phyloP scores from a whole-genome alignment of 2,888 invertebrate genomes.

The Andricus quercusramuli region DNA sequence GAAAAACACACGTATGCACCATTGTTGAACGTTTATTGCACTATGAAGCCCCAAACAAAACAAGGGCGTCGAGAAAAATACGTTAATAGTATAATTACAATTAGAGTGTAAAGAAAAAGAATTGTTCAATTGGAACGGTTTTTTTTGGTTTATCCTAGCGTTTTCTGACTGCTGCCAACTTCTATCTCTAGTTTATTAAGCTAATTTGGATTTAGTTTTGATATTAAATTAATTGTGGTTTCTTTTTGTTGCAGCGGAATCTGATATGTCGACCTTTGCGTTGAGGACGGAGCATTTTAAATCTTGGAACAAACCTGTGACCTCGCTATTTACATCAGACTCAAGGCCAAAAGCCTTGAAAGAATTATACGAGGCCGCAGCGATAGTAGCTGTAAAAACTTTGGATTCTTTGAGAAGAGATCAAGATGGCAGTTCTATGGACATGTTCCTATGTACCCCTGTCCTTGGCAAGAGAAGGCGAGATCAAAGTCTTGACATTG shows the following conservation, averaged over 20 bases:
- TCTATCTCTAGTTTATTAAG: neutral
- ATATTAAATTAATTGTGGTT: neutral
- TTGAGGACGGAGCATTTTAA: slow-evolving; percentile 88
- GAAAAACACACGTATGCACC: slow-evolving; percentile 44
- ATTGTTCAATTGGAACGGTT: neutral
- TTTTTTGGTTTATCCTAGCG: no score
- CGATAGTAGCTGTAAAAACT: slow-evolving; percentile 84
- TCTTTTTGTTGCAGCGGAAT: slow-evolving; percentile 90
- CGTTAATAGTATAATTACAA: slow-evolving; percentile 24
- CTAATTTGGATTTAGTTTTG: neutral
- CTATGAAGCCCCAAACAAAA: neutral
- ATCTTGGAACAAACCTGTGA: slow-evolving; percentile 85
- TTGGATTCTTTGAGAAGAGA: slow-evolving; percentile 85
- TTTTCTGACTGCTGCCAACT: neutral
- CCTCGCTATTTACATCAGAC: slow-evolving; percentile 87
- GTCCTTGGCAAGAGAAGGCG: slow-evolving; percentile 87
- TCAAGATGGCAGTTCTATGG: slow-evolving; percentile 82
- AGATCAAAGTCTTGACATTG: slow-evolving; percentile 89
- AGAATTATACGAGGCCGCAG: slow-evolving; percentile 89
- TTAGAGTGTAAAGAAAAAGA: neutral
- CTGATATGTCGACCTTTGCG: slow-evolving; percentile 94
- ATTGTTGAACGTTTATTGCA: slow-evolving; percentile 43
- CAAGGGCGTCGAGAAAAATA: neutral
- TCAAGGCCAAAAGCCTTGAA: slow-evolving; percentile 88
- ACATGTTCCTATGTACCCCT: slow-evolving; percentile 89